A percentile compares a stretch with the other conserved stretches of the same genome.
Conservation (phyloP, 2,797 vertebrate genomes). For the Acipenser oxyrinchus region DNA sequence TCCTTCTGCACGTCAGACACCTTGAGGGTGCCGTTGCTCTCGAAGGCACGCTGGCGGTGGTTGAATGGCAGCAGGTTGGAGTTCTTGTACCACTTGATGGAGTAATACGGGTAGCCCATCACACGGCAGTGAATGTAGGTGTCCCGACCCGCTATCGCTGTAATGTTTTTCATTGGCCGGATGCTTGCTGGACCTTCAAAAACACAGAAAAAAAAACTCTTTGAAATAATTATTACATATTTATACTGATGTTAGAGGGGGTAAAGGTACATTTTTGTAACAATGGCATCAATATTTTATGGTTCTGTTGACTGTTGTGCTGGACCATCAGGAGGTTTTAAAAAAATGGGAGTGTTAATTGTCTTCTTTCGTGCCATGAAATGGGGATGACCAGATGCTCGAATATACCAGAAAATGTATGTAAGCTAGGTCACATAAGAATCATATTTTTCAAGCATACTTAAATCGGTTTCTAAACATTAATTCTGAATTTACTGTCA, state of each 20-base stretch:
- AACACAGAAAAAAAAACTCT: slow-evolving; percentile 57
- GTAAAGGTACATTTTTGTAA: slow-evolving; percentile 7
- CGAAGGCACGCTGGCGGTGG: slow-evolving; percentile 93
- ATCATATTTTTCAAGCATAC: no score
- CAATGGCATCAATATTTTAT: background rate
- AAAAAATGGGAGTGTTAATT: slow-evolving; percentile 8
- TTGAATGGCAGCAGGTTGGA: slow-evolving; percentile 92
- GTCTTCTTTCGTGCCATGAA: background rate
- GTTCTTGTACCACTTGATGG: slow-evolving; percentile 99
- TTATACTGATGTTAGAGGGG: slow-evolving; percentile 5
- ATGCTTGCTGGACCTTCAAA: slow-evolving; percentile 87
- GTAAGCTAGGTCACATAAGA: no score
- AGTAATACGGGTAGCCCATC: slow-evolving; percentile 96
- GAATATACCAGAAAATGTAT: background rate
- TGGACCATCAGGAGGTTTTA: slow-evolving; percentile 22
- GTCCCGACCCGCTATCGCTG: slow-evolving; percentile 89
- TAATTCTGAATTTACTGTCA: no score
- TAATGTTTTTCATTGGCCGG: slow-evolving; percentile 96
- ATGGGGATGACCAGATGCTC: background rate
- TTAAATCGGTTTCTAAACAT: no score
- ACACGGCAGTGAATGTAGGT: slow-evolving; percentile 95
- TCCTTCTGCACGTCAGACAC: slow-evolving; percentile 92
- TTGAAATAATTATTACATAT: slow-evolving; percentile 66
- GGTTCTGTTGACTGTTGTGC: slow-evolving; percentile 1
- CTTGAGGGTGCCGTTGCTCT: slow-evolving; percentile 93